Evolutionary conservation across 2,797 vertebrate species (phyloP).

Genomic region (Mico argentatus): DNA sequence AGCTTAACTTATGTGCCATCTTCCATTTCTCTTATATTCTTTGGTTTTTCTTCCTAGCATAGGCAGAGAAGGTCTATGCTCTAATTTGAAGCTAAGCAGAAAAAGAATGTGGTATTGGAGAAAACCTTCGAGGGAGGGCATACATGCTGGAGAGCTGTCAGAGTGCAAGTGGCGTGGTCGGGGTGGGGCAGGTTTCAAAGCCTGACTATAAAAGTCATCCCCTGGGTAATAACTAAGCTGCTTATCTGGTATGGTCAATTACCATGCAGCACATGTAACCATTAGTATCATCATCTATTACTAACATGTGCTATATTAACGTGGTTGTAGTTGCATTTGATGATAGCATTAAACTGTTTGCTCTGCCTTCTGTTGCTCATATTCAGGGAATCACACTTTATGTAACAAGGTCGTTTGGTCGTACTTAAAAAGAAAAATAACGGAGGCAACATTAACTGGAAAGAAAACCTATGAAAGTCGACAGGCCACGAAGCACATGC

Average conservation of each 20-base stretch:
- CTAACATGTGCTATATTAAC: background rate
- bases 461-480: background rate
- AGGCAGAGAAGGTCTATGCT: background rate
- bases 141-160: background rate
- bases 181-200: background rate
- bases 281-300: background rate
- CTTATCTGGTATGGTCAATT: background rate
- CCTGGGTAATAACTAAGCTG: background rate
- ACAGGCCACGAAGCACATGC: accelerated
- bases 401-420: constrained; percentile 36
- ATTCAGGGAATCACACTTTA: background rate
- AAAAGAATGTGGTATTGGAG: background rate
- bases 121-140: accelerated
- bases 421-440: constrained; percentile 46
- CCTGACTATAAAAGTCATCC: background rate
- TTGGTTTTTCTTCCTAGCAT: background rate
- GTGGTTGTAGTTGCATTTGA: background rate
- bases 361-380: constrained; percentile 52
- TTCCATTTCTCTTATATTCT: background rate
- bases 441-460: background rate
- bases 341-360: constrained; percentile 33
- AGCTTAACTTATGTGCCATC: background rate
- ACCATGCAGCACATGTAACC: background rate
- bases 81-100: background rate
- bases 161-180: accelerated